These are phyloP conservation scores for Euzophera pinguis DNA, from an alignment of 2,888 invertebrate genomes.

Conservation along the genomic window DNA sequence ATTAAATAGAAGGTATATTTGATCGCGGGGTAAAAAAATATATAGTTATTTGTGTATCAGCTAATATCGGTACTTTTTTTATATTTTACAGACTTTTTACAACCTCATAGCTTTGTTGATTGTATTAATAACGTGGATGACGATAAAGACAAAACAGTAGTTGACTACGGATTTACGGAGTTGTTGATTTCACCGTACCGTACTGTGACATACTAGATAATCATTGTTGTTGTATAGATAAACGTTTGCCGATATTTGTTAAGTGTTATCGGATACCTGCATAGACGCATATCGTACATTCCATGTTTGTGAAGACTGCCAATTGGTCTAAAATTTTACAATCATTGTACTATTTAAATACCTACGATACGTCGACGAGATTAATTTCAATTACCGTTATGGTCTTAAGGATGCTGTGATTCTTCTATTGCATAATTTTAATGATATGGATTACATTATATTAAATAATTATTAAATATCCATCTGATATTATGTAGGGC, in stretches of 20 bases:
- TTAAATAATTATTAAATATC: conserved; percentile 57
- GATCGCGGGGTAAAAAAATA: neutral
- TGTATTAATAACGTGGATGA: conserved; percentile 1
- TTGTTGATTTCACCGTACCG: conserved; percentile 59
- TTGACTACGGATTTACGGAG: conserved; percentile 35
- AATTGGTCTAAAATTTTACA: conserved; percentile 80
- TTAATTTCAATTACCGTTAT: conserved; percentile 76
- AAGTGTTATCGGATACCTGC: conserved; percentile 77
- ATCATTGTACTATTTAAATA: conserved; percentile 68
- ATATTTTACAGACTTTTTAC: no score
- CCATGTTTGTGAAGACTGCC: conserved; percentile 80
- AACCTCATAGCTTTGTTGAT: neutral
- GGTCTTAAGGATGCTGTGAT: conserved; percentile 79
- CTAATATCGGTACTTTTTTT: no score
- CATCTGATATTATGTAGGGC: conserved; percentile 74
- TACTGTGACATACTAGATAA: conserved; percentile 61
- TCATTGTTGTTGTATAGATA: conserved; percentile 76
- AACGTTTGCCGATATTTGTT: conserved; percentile 69
- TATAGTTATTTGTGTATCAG: no score
- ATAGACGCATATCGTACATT: conserved; percentile 80
- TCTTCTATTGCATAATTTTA: conserved; percentile 79
- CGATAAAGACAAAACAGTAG: conserved; percentile 16
- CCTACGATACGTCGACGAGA: conserved; percentile 75
- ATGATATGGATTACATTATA: conserved; percentile 60
- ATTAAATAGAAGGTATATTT: neutral